Evolutionary conservation across 2,797 vertebrate genomes (phyloP), one percentile per base, ranked within the genome.

Genomic region (Rousettus madagascariensis): DNA sequence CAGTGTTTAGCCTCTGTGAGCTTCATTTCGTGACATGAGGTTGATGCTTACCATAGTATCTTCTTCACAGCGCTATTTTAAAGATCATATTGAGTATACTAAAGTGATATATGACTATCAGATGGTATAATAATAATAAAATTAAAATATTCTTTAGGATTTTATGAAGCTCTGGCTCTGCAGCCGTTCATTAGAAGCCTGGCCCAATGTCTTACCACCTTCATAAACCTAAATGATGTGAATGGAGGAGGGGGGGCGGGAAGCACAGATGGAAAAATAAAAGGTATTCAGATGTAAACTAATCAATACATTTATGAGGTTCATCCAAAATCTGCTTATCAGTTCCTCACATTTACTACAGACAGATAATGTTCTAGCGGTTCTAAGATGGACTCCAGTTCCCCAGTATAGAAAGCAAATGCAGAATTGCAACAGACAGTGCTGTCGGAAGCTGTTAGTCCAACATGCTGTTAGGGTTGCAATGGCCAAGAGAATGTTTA

Each of bases 61-160:
- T 49, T 75, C 43, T 61, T 49, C 4, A 66, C 12, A 57, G 16
- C 11, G 51, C 63, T 87, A 55, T 88, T 90, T 88, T 91, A 66
- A 82, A 94, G 88, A 71, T 86, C 8, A 13, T 66, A 53, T 3
- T 68, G 61, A 91, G n/a, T 43, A 3, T 33, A 51, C 19, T 72
- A 66, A 65, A 79, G 33, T 43, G 10, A 33, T 75, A 0, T 19
- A 6, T 41, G 69, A 77, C 46, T 90, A 28, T 43, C 51, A 53
- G 20, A 65, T 33, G 26, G 8, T 63, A 28, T 63, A 75, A 91
- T 36, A 86, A 87, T 46, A 82, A 82, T 33, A 79, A 78, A 95
- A 59, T 36, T 13, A 26, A 57, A 68, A 41, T 59, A 63, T 16
- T 30, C 79, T 72, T 72, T 15, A 20, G 13, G 53, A 78, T 68